Percentiles rank a stretch among this genome's conserved stretches.
phyloP scores from a whole-genome alignment of 2,888 invertebrate genomes.

The Digitonthophagus gazella region DNA sequence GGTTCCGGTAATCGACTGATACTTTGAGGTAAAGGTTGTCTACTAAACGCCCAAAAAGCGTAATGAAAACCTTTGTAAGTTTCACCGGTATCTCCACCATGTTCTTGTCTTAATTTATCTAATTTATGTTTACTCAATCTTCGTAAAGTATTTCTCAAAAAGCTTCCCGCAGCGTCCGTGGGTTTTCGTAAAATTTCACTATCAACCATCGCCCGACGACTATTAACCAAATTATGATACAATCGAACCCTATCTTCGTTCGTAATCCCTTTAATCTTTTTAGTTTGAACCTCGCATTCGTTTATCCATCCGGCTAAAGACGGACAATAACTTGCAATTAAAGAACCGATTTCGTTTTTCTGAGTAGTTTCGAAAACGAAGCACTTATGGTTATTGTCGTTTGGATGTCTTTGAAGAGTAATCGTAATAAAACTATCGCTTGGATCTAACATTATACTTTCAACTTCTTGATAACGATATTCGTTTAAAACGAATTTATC shows the following conservation, averaged over 20 bases:
- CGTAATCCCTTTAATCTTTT: conserved; percentile 67
- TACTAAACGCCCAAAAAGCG: conserved; percentile 88
- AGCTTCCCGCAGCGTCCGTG: conserved; percentile 78
- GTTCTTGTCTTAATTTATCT: conserved; percentile 71
- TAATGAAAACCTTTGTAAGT: conserved; percentile 84
- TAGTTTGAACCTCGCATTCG: conserved; percentile 66
- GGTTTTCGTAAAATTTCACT: conserved; percentile 80
- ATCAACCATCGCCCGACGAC: conserved; percentile 79
- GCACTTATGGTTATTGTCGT: conserved; percentile 73
- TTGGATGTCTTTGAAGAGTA: conserved; percentile 71
- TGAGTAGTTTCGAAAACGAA: conserved; percentile 90
- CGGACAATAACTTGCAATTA: conserved; percentile 90
- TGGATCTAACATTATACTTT: conserved; percentile 86
- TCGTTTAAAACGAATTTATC: conserved; percentile 91
- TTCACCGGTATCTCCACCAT: conserved; percentile 71
- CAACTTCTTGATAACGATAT: conserved; percentile 86
- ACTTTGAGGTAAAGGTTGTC: conserved; percentile 76
- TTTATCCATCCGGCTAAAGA: conserved; percentile 78
- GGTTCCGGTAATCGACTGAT: conserved; percentile 81
- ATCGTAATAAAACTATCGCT: conserved; percentile 91
- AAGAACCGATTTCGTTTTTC: conserved; percentile 87
- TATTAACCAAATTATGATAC: conserved; percentile 83
- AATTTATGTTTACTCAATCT: conserved; percentile 80
- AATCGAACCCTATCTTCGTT: conserved; percentile 84
- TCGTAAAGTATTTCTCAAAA: conserved; percentile 83